These are phyloP conservation scores for Mastomys natalensis DNA, from an alignment of 2,113 vertebrate genomes.

Conservation along the genomic window DNA sequence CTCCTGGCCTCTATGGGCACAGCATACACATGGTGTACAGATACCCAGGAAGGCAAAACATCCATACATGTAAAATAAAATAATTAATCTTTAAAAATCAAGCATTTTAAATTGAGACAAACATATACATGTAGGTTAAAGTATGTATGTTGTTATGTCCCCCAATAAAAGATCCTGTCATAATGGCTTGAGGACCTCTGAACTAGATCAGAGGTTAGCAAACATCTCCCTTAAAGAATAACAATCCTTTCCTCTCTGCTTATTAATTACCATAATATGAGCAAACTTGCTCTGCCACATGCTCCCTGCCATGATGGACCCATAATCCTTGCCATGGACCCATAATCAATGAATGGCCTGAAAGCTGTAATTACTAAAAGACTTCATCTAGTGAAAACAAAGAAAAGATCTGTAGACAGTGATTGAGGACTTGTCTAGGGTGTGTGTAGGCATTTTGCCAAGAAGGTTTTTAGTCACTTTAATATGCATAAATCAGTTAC, in stretches of 20 bases:
- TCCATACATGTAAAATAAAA: not conserved
- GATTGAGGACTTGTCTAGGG: not conserved
- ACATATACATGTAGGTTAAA: not conserved
- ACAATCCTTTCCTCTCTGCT: not conserved
- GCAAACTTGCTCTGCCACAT: not conserved
- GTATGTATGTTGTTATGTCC: not conserved
- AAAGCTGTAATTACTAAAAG: not conserved
- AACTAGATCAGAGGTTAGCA: not conserved
- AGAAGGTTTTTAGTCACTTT: not conserved
- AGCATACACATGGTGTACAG: not conserved
- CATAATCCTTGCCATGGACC: not conserved
- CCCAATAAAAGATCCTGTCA: not conserved
- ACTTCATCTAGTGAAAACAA: not conserved
- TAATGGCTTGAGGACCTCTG: not conserved
- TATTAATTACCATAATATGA: not conserved
- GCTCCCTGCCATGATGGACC: not conserved
- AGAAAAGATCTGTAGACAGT: not conserved
- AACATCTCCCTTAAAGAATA: not conserved
- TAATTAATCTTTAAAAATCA: not conserved
- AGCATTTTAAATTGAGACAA: constrained; percentile 2
- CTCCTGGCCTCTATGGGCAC: not conserved
- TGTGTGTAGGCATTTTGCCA: not conserved
- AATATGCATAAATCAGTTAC: not conserved
- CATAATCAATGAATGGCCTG: not conserved
- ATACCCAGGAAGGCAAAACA: not conserved